Evolutionary conservation across 2,113 vertebrate genomes (phyloP), one percentile per base, ranked within the genome.

Genomic region (Leptobrachium leishanense): DNA sequence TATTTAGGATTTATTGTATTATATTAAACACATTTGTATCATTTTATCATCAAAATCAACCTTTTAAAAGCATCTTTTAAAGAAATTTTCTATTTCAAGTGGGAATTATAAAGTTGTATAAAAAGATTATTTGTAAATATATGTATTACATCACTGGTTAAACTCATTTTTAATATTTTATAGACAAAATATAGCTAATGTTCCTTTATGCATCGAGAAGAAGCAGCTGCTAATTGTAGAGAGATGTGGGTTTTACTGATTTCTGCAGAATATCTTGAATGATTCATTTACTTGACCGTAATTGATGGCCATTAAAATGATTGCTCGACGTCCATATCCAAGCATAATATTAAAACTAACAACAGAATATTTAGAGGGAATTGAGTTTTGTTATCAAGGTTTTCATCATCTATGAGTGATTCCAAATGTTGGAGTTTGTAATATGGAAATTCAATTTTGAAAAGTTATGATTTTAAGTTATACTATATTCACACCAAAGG

Each of bases 211-310:
- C 39, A 57, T n/a, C 62, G 31, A 50, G 67, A 79, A 73, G 77
- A 79, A 55, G 44, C 77, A 79, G 77, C 77, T 79, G 77, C 64
- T 59, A 43, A 50, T 72, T 73, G 42, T 72, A 40, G 13, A n/a
- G 70, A 73, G 62, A 55, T 79, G 69, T 73, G 54, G 55, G 42
- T 63, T 76, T 54, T 76, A 65, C 20, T 73, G 77, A 69, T 78
- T 78, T 77, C 54, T 55, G 68, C 57, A 71, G 55, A 69, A 78
- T 44, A 72, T 79, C 50, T 79, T 79, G 70, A 64, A 72, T 79
- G 69, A 73, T 67, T 79, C 62, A 79, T 79, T 73, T 73, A 68
- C 69, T 79, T 72, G 77, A 79, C 77, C 77, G 73, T 79, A 73
- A 79, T 79, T 79, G 69, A 31, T 46, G 64, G 41, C 46, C 59